phyloP scores from a whole-genome alignment of 2,113 vertebrate genomes.

The Neolamprologus kungweensis region DNA sequence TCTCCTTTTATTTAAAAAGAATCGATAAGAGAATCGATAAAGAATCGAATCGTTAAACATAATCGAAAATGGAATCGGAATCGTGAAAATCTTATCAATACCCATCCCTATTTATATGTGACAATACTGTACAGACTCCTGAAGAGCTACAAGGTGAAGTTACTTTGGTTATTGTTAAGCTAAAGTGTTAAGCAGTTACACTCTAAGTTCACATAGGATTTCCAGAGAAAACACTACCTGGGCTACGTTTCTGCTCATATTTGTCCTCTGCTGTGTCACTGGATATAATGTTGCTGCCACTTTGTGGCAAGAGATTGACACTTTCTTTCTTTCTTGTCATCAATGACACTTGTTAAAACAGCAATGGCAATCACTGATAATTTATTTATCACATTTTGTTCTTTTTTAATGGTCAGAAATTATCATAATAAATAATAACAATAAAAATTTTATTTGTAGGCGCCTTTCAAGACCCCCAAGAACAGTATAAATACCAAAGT shows the following conservation, averaged over 20 bases:
- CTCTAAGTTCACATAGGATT: background rate
- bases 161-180: background rate
- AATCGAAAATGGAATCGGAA: rapidly evolving
- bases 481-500: background rate
- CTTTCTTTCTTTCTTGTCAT: background rate
- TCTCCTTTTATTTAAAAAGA: too few relatives aligned
- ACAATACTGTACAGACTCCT: background rate
- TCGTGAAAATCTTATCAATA: too few relatives aligned
- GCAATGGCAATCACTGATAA: background rate
- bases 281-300: background rate
- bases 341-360: background rate
- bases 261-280: background rate
- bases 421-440: background rate
- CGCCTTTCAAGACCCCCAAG: background rate
- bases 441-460: background rate
- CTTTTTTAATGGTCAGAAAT: background rate
- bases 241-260: background rate
- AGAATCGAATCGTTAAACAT: too few relatives aligned
- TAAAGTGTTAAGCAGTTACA: background rate
- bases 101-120: background rate
- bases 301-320: background rate
- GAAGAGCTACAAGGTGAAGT: background rate
- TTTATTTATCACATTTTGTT: background rate
- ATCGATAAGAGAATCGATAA: too few relatives aligned
- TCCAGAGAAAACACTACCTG: background rate